phyloP scores from a whole-genome alignment of 1,140 invertebrate genomes.

The Whitmania pigra region DNA sequence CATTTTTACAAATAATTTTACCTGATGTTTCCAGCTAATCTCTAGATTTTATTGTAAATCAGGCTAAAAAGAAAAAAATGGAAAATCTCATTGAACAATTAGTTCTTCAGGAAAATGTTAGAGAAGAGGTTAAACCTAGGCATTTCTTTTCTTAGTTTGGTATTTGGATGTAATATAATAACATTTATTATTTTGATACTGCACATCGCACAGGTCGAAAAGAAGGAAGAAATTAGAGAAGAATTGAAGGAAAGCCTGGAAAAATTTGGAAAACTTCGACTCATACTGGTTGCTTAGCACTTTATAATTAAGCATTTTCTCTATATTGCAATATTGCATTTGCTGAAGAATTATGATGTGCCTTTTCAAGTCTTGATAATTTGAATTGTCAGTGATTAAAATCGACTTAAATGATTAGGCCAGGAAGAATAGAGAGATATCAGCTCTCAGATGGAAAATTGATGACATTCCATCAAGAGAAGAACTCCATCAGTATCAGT shows the following conservation, averaged over 20 bases:
- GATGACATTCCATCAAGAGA: conserved; percentile 81
- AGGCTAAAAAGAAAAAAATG: conserved; percentile 28
- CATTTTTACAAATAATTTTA: too few relatives aligned
- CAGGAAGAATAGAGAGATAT: conserved; percentile 67
- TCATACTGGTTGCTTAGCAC: background rate
- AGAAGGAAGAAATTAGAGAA: background rate
- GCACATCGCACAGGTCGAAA: background rate
- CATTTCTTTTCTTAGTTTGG: too few relatives aligned
- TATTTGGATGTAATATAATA: too few relatives aligned
- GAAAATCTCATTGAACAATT: conserved; percentile 28
- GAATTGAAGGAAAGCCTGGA: background rate
- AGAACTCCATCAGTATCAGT: conserved; percentile 85
- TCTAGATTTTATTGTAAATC: conserved; percentile 36
- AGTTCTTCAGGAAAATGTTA: conserved; percentile 27
- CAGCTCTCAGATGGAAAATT: conserved; percentile 60
- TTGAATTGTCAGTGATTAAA: conserved; percentile 2
- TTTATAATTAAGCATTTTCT: too few relatives aligned
- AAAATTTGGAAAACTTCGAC: background rate
- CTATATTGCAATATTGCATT: too few relatives aligned
- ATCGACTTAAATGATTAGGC: conserved; percentile 49
- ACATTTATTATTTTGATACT: background rate
- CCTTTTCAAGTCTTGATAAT: background rate
- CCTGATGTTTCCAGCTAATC: conserved; percentile 36
- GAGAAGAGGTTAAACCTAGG: conserved; percentile 8
- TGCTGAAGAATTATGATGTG: too few relatives aligned